Conservation (phyloP, 2,888 invertebrate species). For the Stenotaenia linearis region DNA sequence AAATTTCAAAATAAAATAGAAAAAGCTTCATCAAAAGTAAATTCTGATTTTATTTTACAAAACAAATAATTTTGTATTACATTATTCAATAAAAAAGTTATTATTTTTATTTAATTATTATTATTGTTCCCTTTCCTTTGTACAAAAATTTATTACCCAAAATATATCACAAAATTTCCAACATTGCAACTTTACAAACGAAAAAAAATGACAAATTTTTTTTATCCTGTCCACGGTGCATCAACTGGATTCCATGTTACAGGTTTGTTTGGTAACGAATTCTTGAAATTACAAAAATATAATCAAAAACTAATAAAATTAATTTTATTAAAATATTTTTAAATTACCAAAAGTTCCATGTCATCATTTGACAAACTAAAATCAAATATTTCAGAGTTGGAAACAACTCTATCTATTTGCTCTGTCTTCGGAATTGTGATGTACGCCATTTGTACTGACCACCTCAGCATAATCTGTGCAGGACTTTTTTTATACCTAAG, state of each 20-base stretch:
- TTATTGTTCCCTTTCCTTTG: too few species aligned
- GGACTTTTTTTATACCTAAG: conserved; percentile 26
- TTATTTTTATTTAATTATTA: too few species aligned
- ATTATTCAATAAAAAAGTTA: too few species aligned
- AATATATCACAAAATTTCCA: too few species aligned
- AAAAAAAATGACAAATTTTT: too few species aligned
- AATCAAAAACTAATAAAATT: neutral
- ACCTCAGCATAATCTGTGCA: conserved; percentile 30
- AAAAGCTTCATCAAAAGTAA: too few species aligned
- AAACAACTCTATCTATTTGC: conserved; percentile 2
- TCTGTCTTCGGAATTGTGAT: conserved; percentile 31
- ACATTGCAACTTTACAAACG: too few species aligned
- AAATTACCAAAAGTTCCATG: conserved; percentile 6
- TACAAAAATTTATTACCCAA: too few species aligned
- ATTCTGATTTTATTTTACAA: too few species aligned
- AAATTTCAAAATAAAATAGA: too few species aligned
- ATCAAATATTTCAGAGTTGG: conserved; percentile 28
- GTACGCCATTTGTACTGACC: conserved; percentile 29
- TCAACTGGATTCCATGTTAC: neutral
- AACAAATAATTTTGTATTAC: too few species aligned
- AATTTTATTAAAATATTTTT: neutral
- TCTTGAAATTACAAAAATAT: neutral
- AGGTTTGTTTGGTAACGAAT: neutral
- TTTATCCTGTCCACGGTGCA: neutral
- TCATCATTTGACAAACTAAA: conserved; percentile 27